Evolutionary conservation across 2,888 invertebrate species (phyloP), one percentile per base, ranked within the genome.

Genomic region (Fragum whitleyi): DNA sequence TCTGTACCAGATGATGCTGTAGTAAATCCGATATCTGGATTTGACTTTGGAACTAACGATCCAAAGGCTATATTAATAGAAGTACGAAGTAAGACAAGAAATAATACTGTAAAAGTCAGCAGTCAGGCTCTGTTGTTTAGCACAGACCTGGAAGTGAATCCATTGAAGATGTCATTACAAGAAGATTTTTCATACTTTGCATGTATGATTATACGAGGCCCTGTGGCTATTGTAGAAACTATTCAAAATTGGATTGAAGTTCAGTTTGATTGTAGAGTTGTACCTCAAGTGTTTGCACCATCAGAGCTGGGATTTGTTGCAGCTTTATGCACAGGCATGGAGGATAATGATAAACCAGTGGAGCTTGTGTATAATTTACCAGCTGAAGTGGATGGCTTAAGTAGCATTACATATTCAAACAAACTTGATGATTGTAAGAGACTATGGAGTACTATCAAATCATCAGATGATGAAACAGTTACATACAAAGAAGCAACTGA

Each of bases 241-340:
- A 68, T 91, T 26, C 85, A 83, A 26, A 80, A 80, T 26, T 91
- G 91, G 91, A 72, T 91, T 21, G 87, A 90, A 90, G 91, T 91
- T 14, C 90, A 91, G 77, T 92, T 91, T 89, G 92, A 92, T 81
- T 91, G 92, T 77, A 82, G 86, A 42, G 79, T 91, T 7, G 81
- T 87, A 21, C 87, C 86, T 7, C 75, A 92, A 74, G 77, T 71
- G 5, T 88, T 92, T 72, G 80, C 89, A 14, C 81, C 91, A 28
- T 78, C 87, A 59, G 89, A 92, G 51, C 86, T 92, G 14, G 85
- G 86, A 26, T 92, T 92, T 89, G 90, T 92, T 89, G 82, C 90
- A 28, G 91, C 91, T 1, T 87, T 91, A 87, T 92, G 91, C 89
- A 90, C 90, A 77, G 90, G 90, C 16, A 79, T 84, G 32, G 69